Evolutionary conservation across 2,113 vertebrate genomes (phyloP), one percentile per base, ranked within the genome.

Genomic region (Fukomys damarensis): DNA sequence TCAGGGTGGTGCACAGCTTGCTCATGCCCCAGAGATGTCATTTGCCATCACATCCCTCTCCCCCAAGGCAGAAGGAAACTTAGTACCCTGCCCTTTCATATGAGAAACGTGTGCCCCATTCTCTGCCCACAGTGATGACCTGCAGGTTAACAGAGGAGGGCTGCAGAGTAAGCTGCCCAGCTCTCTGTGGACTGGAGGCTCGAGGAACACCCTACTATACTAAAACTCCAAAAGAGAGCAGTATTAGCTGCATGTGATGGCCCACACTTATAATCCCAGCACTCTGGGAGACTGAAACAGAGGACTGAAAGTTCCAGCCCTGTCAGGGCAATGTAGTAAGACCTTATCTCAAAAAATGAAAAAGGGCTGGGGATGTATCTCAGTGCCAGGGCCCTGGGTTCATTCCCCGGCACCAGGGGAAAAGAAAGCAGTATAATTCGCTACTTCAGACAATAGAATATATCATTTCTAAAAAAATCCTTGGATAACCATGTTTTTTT

Each of bases 51-150:
- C 3, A 0, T 3, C 49, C 3, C 0, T 3, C 49, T 94, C 56
- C 56, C 46, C 89, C 95, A 86, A 85, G 65, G 11, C 70, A 56
- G 76, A 92, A 84, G 94, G 94, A 91, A 76, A 77, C n/a, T 43
- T 41, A 63, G 35, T 41, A 30, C 28, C 54, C 86, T 93, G 94
- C 83, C 83, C 83, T 87, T 93, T 97, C 52, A 8, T 66, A 92
- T 91, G 92, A 93, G 89, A 93, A 93, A 70, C 14, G 43, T 7
- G n/a, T 35, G 59, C 79, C 74, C n/a, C 26, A 38, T 38, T 92
- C 81, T 65, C 87, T 77, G 49, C 61, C 79, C 65, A 56, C 11
- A 56, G 81, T 5, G 19, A 77, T 63, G 68, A 35, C 65, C 72
- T 82, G 41, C 7, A 41, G 7, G 32, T 35, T 28, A 90, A 41